A percentile compares a stretch with the other conserved stretches of the same genome.
Conservation (phyloP, 2,113 vertebrate species). For the Cnemophilus loriae region DNA sequence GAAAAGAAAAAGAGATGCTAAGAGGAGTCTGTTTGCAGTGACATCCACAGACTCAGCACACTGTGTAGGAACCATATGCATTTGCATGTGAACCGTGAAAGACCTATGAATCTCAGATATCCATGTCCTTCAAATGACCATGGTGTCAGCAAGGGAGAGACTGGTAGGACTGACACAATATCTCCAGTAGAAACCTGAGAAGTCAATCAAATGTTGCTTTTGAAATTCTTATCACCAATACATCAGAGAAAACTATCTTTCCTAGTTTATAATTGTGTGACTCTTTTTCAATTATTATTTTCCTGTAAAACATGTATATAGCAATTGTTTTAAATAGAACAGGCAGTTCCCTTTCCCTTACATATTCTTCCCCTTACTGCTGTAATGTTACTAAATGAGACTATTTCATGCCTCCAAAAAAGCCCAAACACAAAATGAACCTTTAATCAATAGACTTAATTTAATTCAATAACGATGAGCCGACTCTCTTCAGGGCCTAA, state of each 20-base stretch:
- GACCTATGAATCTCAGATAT: background rate
- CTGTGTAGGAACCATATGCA: background rate
- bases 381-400: background rate
- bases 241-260: background rate
- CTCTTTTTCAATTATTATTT: background rate
- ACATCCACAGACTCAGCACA: accelerated
- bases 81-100: background rate
- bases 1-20: background rate
- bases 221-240: background rate
- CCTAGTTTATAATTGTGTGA: background rate
- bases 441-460: slow-evolving; percentile 28
- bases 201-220: background rate
- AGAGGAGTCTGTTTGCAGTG: background rate
- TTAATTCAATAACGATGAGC: background rate
- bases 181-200: background rate
- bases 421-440: background rate
- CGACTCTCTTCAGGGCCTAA: background rate
- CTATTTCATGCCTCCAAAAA: background rate
- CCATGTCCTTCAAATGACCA: background rate
- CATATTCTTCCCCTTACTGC: background rate
- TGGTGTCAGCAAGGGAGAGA: background rate
- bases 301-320: background rate
- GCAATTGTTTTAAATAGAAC: background rate
- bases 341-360: background rate
- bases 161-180: background rate